These are phyloP conservation scores for Scleropages formosus DNA, from an alignment of 2,797 vertebrate genomes.

Conservation along the genomic window DNA sequence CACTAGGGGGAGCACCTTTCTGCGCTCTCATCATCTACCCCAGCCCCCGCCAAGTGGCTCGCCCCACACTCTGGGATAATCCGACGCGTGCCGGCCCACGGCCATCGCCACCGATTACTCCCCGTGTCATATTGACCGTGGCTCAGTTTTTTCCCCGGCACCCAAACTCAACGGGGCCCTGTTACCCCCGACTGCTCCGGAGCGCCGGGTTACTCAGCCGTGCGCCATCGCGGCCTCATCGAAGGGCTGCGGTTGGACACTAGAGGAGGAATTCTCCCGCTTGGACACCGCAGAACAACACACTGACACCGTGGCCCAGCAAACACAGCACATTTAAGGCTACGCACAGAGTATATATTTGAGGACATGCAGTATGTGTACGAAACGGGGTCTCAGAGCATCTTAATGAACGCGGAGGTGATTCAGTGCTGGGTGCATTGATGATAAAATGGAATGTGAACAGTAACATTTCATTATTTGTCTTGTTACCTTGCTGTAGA, in stretches of 20 bases:
- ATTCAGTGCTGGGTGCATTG: no score
- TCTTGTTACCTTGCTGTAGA: no score
- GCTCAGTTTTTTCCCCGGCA: not conserved
- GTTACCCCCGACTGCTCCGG: not conserved
- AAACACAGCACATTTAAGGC: no score
- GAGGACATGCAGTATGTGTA: not conserved
- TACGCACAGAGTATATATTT: no score
- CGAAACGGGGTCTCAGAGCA: not conserved
- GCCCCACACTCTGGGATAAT: not conserved
- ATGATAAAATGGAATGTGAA: no score
- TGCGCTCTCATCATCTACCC: not conserved
- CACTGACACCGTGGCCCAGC: no score
- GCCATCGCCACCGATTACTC: not conserved
- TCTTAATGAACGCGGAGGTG: no score
- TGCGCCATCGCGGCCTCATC: not conserved
- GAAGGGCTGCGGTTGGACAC: not conserved
- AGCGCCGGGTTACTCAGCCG: not conserved
- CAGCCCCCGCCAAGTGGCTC: not conserved
- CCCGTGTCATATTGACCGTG: not conserved
- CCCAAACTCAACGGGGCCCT: not conserved
- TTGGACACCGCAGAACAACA: no score
- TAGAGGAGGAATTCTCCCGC: not conserved
- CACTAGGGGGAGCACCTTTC: not conserved
- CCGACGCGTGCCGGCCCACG: not conserved
- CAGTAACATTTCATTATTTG: no score